A percentile compares a stretch with the other conserved stretches of the same genome.
Evolutionary conservation across 2,888 invertebrate genomes (phyloP).

Genomic region (Calameuta filiformis): DNA sequence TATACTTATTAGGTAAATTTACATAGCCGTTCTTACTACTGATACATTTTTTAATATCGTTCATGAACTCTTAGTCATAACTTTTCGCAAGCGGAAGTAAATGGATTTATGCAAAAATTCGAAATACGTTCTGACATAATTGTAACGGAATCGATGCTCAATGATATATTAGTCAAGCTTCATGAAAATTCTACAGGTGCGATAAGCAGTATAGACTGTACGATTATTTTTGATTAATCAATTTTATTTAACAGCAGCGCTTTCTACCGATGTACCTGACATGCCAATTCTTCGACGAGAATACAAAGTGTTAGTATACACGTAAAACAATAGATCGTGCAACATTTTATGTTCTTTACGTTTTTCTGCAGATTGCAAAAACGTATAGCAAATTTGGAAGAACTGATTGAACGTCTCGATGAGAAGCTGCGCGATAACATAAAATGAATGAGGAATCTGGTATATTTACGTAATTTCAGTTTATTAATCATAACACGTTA

Average conservation of each 20-base stretch:
- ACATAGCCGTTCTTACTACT: background rate
- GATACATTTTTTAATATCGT: background rate
- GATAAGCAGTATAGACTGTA: background rate
- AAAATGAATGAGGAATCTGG: background rate
- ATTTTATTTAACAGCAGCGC: background rate
- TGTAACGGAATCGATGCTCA: background rate
- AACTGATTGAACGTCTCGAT: background rate
- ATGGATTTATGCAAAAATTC: background rate
- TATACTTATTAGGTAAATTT: background rate
- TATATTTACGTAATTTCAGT: slow-evolving; percentile 47
- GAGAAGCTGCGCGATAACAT: background rate
- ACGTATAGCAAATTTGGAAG: background rate
- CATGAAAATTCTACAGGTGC: background rate
- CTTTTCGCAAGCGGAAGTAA: background rate
- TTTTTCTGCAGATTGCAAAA: background rate
- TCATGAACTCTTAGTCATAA: background rate
- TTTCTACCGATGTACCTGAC: background rate
- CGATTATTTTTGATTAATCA: background rate
- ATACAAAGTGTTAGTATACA: background rate
- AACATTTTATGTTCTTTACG: background rate
- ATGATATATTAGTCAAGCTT: background rate
- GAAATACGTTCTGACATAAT: background rate
- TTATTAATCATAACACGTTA: slow-evolving; percentile 60
- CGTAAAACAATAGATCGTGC: background rate
- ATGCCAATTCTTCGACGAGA: background rate